phyloP scores from a whole-genome alignment of 2,113 vertebrate species.

The Romanogobio albipinnatus region DNA sequence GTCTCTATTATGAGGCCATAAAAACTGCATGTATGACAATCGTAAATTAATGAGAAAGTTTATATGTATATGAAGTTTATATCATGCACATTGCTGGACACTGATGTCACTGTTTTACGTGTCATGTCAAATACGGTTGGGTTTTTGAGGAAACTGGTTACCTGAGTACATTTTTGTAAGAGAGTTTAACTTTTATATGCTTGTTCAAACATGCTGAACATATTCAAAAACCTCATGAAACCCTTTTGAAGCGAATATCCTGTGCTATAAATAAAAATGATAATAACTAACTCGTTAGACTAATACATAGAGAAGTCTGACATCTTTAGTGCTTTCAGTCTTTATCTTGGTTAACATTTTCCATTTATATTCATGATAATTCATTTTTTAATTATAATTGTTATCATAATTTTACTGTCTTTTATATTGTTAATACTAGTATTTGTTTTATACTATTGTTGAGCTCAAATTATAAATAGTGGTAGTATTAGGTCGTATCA shows the following conservation, averaged over 20 bases:
- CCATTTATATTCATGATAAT: neutral
- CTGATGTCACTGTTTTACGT: too few relatives aligned
- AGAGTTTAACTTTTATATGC: neutral
- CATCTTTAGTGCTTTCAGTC: neutral
- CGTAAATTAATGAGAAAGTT: too few relatives aligned
- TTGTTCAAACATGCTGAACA: neutral
- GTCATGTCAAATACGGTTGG: too few relatives aligned
- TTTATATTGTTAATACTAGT: neutral
- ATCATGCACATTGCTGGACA: too few relatives aligned
- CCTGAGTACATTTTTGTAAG: neutral
- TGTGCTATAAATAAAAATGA: neutral
- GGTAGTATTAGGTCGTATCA: neutral
- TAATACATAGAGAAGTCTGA: neutral
- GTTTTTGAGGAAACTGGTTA: neutral
- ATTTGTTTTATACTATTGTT: neutral
- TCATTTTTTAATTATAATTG: neutral
- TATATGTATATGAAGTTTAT: too few relatives aligned
- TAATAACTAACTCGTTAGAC: neutral
- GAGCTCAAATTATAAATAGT: neutral
- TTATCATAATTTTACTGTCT: neutral
- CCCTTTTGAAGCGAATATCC: neutral
- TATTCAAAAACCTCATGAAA: neutral
- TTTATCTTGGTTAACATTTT: neutral
- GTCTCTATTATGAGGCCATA: too few relatives aligned
- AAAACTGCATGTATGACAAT: too few relatives aligned